These are phyloP conservation scores for Beroe forskalii DNA, from an alignment of 37 sponge, comb jelly and placozoan species.

Conservation along the genomic window DNA sequence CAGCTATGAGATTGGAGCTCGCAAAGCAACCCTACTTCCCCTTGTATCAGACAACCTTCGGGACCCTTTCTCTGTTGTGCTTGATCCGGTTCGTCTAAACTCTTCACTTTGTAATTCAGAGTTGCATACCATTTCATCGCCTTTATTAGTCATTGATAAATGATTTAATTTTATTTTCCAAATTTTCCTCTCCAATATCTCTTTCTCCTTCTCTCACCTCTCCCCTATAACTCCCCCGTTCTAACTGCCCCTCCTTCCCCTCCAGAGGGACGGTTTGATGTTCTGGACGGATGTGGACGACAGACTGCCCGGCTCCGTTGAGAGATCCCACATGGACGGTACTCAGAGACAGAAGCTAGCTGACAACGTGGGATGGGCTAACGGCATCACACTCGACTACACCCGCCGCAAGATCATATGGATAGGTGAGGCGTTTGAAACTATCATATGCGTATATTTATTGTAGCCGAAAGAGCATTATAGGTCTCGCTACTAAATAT, in stretches of 20 bases:
- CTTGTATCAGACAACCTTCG: neutral
- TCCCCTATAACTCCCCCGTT: too few species aligned
- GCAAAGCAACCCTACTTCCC: neutral
- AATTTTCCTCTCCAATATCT: too few species aligned
- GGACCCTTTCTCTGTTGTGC: neutral
- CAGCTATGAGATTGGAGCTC: too few species aligned
- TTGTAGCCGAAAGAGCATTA: too few species aligned
- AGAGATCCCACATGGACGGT: slow-evolving; percentile 34
- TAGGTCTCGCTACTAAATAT: too few species aligned
- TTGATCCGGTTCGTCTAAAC: slow-evolving; percentile 34
- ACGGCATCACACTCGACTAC: slow-evolving; percentile 53
- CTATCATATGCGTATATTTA: too few species aligned
- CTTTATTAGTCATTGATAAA: too few species aligned
- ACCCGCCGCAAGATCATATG: neutral
- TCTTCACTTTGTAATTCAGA: too few species aligned
- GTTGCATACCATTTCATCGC: too few species aligned
- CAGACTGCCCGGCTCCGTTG: neutral
- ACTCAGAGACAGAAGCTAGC: neutral
- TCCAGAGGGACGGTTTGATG: slow-evolving; percentile 54
- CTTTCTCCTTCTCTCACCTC: too few species aligned
- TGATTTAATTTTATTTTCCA: too few species aligned
- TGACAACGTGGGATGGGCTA: slow-evolving; percentile 52
- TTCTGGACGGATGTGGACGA: slow-evolving; percentile 44
- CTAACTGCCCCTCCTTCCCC: too few species aligned
- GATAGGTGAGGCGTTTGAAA: slow-evolving; percentile 36